Base-by-base conservation (phyloP, 2,888 invertebrate genomes). In the Ctena decussata region DNA sequence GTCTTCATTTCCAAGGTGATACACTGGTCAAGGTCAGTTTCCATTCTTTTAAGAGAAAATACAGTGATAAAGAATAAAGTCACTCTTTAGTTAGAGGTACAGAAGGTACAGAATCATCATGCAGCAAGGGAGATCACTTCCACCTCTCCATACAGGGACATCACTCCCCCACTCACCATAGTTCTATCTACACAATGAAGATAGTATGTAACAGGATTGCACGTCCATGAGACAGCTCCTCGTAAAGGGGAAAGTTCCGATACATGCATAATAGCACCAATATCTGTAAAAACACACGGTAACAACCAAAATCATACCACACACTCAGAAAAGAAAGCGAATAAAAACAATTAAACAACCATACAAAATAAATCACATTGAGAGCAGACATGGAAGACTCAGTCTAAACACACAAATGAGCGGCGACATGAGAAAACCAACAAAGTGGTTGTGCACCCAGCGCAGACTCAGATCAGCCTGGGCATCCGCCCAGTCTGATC, bases 211-310 rank as follows among this genome's bases (percentile, higher is more conserved):
- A 99, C 99, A 79, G 99, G 98, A 96, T 99, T 99, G 91, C 98
- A 98, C 85, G 99, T 99, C 99, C 99, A 99, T 24, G 99, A 99
- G 80, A 99, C 99, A 11, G 98, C 98, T 91, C 99, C 99, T 94
- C 98, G 97, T 89, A 99, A 96, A n/a, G 99, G 98, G 89, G 98
- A 98, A 97, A 99, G 98, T 96, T 99, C 99, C 90, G 98, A 98
- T 69, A 99, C 99, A 96, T 99, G 98, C 98, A 99, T 98, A 94
- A 99, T 99, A 87, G 99, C 98, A 90, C 99, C 99, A 95, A 99
- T 99, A 96, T 99, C 97, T 97, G 95, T 18, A 95, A 95, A 89
- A 89, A 79, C 84, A 60, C 44, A 65, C 35, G 35, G 3, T 18
- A 35, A 65, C 65, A 65, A 65, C 65, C 30, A 65, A 65, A 65